phyloP scores from a whole-genome alignment of 2,797 vertebrate genomes.

The Graptemys geographica region DNA sequence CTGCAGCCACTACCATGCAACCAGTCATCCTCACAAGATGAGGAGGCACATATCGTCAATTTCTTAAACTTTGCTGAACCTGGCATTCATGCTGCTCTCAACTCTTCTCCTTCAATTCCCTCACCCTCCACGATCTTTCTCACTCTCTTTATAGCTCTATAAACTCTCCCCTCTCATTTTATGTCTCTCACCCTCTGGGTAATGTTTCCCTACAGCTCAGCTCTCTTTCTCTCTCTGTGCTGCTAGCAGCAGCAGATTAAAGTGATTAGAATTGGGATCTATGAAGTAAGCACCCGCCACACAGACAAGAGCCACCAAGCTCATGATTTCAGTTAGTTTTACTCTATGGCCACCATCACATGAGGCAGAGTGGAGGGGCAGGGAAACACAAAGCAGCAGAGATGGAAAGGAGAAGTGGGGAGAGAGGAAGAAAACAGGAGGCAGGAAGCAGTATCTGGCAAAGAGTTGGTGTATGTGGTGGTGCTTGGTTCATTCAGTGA shows the following conservation, averaged over 20 bases:
- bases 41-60: neutral
- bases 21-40: neutral
- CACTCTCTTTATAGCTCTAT: neutral
- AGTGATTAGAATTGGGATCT: neutral
- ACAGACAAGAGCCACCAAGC: neutral
- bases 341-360: neutral
- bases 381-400: neutral
- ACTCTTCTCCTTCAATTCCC: neutral
- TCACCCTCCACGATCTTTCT: neutral
- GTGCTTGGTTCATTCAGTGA: neutral
- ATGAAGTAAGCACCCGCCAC: neutral
- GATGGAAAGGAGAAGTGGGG: neutral
- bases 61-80: neutral
- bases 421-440: neutral
- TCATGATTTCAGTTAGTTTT: neutral
- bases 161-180: neutral
- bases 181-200: neutral
- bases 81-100: neutral
- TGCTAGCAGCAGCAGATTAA: neutral
- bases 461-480: neutral
- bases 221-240: neutral
- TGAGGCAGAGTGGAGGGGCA: neutral
- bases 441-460: neutral
- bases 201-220: neutral
- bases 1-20: neutral